Evolutionary conservation across 2,797 vertebrate genomes (phyloP), one percentile per base, ranked within the genome.

Genomic region (Champsocephalus esox): DNA sequence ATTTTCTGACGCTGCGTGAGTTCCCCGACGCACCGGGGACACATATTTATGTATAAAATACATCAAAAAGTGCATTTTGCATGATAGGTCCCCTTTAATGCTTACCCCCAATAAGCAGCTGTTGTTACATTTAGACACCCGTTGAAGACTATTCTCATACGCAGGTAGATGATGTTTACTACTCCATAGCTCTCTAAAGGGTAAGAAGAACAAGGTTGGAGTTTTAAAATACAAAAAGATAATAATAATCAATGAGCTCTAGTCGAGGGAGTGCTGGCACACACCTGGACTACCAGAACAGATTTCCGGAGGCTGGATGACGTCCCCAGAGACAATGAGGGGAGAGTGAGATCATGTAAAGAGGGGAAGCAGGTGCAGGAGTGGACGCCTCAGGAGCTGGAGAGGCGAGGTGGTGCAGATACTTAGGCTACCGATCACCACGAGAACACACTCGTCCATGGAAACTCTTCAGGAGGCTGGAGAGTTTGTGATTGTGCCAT

Each of bases 361-460:
- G 34, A 4, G 63, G 62, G 46, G 63, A 28, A 43, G 59, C 75
- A 79, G 77, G 46, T 83, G 79, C 52, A 82, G 58, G 44, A 57
- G 48, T 41, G 63, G 41, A 70, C 2, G 34, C 12, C 55, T 75
- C 34, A 46, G 58, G 62, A 82, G 63, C 28, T 51, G 21, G 32
- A 78, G 71, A 78, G 21, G 52, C 60, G 46, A 34, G n/a, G 46
- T 19, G 11, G 28, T 62, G 21, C 32, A 67, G 66, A 73, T 77
- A 55, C 52, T 48, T 65, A 19, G 19, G 19, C 19, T 19, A 34
- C 24, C 9, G 17, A 2, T 49, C 49, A 67, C 24, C 44, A 24
- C 19, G 24, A 16, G 44, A 71, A 14, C 19, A 51, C 10, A 4
- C 54, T 50, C 55, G 16, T 32, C 12, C 50, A 28, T 44, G 2